phyloP scores from a whole-genome alignment of 2,113 vertebrate genomes.

The Athene cunicularia region DNA sequence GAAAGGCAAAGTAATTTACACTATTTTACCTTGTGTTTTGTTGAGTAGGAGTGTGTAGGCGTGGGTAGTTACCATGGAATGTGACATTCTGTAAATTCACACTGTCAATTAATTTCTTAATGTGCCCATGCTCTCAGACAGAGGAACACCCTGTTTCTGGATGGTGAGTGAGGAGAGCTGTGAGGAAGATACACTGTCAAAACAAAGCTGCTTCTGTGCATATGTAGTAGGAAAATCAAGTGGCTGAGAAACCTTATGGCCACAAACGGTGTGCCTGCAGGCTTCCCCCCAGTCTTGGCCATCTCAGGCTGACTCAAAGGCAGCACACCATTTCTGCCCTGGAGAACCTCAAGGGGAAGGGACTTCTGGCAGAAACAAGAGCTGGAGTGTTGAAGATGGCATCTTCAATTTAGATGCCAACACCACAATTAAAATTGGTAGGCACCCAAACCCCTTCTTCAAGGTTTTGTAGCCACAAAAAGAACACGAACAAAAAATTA shows the following conservation, averaged over 20 bases:
- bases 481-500: not conserved
- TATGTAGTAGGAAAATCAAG: not conserved
- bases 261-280: not conserved
- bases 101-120: not conserved
- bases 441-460: not conserved
- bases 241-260: not conserved
- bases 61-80: not conserved
- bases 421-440: not conserved
- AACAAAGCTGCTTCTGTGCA: constrained; percentile 22
- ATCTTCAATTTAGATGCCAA: not conserved
- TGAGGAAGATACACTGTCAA: not conserved
- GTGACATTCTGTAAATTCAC: not conserved
- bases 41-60: not conserved
- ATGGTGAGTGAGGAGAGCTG: not conserved
- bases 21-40: not conserved
- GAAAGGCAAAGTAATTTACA: not conserved
- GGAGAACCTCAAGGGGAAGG: not conserved
- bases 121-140: not conserved
- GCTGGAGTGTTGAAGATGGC: not conserved
- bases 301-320: not conserved
- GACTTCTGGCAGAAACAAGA: not conserved
- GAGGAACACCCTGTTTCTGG: constrained; percentile 19
- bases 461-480: not conserved
- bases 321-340: not conserved
- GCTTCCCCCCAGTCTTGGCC: fast-evolving